A percentile compares a stretch with the other conserved stretches of the same genome.
phyloP scores from a whole-genome alignment of 2,113 vertebrate species.

The Calyptomena viridis region DNA sequence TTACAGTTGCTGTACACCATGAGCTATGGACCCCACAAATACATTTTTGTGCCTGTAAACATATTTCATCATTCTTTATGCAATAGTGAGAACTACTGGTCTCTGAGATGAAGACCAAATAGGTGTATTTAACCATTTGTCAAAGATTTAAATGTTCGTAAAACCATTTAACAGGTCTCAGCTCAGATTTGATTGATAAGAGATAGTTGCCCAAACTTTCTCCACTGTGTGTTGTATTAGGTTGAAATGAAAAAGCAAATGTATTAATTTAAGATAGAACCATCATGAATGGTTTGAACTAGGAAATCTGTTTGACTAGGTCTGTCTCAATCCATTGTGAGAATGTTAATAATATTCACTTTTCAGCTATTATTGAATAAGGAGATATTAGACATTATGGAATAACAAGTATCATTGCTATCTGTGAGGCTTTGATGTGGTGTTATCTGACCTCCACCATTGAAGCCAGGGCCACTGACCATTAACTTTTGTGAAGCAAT shows the following conservation, averaged over 20 bases:
- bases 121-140: background rate
- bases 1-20: background rate
- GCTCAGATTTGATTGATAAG: background rate
- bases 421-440: background rate
- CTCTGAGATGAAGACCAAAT: background rate
- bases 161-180: background rate
- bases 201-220: background rate
- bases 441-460: background rate
- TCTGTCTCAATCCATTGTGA: background rate
- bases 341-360: background rate
- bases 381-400: background rate
- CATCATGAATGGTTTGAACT: background rate
- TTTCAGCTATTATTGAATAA: background rate
- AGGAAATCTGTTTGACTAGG: background rate
- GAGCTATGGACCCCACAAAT: background rate
- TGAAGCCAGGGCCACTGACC: background rate
- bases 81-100: background rate
- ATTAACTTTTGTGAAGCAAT: background rate
- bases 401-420: background rate
- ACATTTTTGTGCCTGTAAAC: background rate
- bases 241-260: background rate
- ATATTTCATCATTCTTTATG: background rate
- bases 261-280: background rate
- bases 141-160: background rate
- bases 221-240: background rate